Evolutionary conservation across 2,113 vertebrate species (phyloP).

Genomic region (Nansenia antarctica): DNA sequence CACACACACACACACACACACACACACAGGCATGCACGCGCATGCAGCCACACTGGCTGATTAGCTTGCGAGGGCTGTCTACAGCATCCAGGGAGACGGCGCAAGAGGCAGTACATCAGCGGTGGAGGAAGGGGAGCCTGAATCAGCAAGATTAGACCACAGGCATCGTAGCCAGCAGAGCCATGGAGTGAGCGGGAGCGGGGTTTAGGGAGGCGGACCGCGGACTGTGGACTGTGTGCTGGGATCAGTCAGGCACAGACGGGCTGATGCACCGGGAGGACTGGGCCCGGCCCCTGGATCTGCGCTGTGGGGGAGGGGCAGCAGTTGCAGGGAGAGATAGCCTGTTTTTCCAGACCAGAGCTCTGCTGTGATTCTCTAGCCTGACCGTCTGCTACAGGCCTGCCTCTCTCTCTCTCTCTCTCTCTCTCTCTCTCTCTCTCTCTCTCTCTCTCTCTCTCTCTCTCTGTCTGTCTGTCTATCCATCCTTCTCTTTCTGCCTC

Average conservation of each 20-base stretch:
- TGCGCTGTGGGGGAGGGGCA: slow-evolving; percentile 74
- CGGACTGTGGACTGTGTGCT: slow-evolving; percentile 43
- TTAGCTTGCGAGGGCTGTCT: slow-evolving; percentile 78
- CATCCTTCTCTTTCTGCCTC: slow-evolving; percentile 26
- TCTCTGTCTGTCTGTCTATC: slow-evolving; percentile 43
- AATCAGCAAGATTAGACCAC: slow-evolving; percentile 63
- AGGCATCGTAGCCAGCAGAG: slow-evolving; percentile 43
- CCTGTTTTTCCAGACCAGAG: slow-evolving; percentile 70
- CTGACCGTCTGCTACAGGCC: slow-evolving; percentile 47
- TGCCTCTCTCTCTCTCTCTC: slow-evolving; percentile 30
- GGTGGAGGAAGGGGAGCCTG: slow-evolving; percentile 50
- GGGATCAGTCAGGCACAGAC: slow-evolving; percentile 45
- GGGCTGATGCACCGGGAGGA: slow-evolving; percentile 65
- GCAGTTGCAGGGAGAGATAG: slow-evolving; percentile 63
- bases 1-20: slow-evolving; percentile 40
- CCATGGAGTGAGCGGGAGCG: slow-evolving; percentile 55
- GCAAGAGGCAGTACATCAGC: slow-evolving; percentile 60
- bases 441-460: slow-evolving; percentile 37
- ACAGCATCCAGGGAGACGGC: slow-evolving; percentile 75
- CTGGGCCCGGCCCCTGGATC: slow-evolving; percentile 73
- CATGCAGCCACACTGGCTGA: slow-evolving; percentile 74
- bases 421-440: slow-evolving; percentile 36
- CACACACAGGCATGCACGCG: slow-evolving; percentile 58
- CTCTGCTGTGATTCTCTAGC: slow-evolving; percentile 60
- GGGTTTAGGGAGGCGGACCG: slow-evolving; percentile 10